These are phyloP conservation scores for Salticus scenicus DNA, from an alignment of 2,888 invertebrate species.

Conservation along the genomic window DNA sequence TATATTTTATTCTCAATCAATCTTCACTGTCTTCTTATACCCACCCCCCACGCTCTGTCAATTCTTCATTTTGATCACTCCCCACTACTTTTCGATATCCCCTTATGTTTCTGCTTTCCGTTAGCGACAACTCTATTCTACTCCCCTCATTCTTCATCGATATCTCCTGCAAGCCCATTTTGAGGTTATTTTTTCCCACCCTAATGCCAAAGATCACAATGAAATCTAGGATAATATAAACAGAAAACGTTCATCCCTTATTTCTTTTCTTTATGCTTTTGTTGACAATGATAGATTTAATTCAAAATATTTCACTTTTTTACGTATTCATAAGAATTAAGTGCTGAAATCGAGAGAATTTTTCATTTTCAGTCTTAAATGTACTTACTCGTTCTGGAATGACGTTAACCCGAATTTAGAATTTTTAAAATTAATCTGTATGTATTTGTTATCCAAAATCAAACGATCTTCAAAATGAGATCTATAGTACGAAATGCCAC, in stretches of 20 bases:
- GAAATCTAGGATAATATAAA: neutral
- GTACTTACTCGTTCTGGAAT: too few species aligned
- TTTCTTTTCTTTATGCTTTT: too few species aligned
- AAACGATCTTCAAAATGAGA: too few species aligned
- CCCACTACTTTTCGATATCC: neutral
- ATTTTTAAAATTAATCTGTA: too few species aligned
- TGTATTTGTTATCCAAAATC: too few species aligned
- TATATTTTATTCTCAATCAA: slow-evolving; percentile 58
- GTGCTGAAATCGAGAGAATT: too few species aligned
- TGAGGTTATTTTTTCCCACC: neutral
- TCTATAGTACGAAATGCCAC: too few species aligned
- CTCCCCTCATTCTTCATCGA: slow-evolving; percentile 45
- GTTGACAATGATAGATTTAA: too few species aligned
- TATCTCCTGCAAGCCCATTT: slow-evolving; percentile 40
- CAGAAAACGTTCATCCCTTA: neutral
- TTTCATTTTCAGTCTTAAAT: too few species aligned
- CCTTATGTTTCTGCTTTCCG: slow-evolving; percentile 17
- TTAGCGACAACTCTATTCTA: slow-evolving; percentile 51
- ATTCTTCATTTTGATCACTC: slow-evolving; percentile 22
- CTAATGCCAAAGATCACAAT: neutral
- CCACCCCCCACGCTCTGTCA: neutral
- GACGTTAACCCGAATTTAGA: too few species aligned
- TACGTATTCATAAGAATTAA: too few species aligned
- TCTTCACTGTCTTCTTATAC: slow-evolving; percentile 30
- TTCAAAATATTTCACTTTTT: too few species aligned